Conservation (phyloP, 1,140 invertebrate genomes). For the Hycleus cichorii region DNA sequence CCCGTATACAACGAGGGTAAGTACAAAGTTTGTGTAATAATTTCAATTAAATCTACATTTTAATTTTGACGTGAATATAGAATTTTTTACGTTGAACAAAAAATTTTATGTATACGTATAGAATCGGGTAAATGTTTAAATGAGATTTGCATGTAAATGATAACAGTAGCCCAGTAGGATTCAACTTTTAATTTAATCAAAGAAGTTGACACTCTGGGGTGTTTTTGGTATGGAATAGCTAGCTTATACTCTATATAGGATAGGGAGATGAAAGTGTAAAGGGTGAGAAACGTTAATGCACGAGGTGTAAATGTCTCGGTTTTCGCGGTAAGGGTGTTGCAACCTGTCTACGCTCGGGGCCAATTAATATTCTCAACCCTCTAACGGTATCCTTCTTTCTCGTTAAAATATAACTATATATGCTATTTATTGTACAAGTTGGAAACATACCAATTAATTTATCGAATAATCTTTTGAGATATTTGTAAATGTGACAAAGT, state of each 20-base stretch:
- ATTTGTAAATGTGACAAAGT: too few species aligned
- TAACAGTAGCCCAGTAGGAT: constrained; percentile 24
- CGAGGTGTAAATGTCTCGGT: constrained; percentile 40
- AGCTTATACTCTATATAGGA: background rate
- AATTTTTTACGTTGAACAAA: too few species aligned
- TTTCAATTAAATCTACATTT: too few species aligned
- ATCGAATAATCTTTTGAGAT: too few species aligned
- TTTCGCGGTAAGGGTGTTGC: constrained; percentile 31
- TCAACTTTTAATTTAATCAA: constrained; percentile 44
- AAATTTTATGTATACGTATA: too few species aligned
- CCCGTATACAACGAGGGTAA: too few species aligned
- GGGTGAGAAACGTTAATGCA: constrained; percentile 29
- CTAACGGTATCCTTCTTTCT: too few species aligned
- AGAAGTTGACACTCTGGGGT: constrained; percentile 40
- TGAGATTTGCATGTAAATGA: constrained; percentile 44
- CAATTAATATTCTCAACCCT: constrained; percentile 37
- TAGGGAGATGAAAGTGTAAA: constrained; percentile 18
- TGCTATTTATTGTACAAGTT: too few species aligned
- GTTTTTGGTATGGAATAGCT: constrained; percentile 30
- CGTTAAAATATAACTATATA: too few species aligned
- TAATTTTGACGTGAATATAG: too few species aligned
- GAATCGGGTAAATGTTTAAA: constrained; percentile 33
- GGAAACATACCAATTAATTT: too few species aligned
- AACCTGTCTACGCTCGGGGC: constrained; percentile 26
- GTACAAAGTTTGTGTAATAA: too few species aligned